Base-by-base conservation (phyloP, 1,140 invertebrate species). In the Hylaeus volcanicus region DNA sequence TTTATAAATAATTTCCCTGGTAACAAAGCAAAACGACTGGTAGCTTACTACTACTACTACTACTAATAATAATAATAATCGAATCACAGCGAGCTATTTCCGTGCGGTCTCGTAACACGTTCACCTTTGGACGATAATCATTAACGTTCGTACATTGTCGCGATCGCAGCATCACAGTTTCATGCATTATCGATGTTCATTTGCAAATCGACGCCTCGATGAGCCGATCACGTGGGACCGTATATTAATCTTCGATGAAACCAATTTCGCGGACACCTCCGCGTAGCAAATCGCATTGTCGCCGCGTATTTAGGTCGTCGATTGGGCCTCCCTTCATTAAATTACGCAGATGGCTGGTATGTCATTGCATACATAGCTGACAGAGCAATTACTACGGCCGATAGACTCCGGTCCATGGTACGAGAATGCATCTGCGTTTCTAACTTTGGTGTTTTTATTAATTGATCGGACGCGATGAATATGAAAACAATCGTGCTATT, bases 241-340 rank as follows among this genome's bases (percentile, higher is more conserved):
- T 45, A 3, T 3, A 45, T 53, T n/a, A 58, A 4, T 61, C 26
- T 1, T n/a, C 26, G 26, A 48, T 48, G 43, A 48, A 61, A 61
- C 8, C 56, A 48, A n/a, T 73, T 61, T 61, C 71, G 14, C n/a
- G 11, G 37, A 8, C 14, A 15, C 14, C 41, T 65, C 11, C 6
- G 45, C 63, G 11, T 26, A 41, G n/a, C 51, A 66, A 65, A 65
- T n/a, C 39, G 39, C 39, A 65, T 43, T 37, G 26, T 14, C 5
- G 39, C 64, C 26, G 61, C 61, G 39, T 75, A 75, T 56, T 41
- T 75, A n/a, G 48, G 48, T 66, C 48, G 66, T 75, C 61, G 73
- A 75, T 66, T 55, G 39, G 53, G 39, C 9, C 45, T 26, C 60
- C 4, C 0, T 43, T 66, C 73, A n/a, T 75, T 51, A 66, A 74